These are phyloP conservation scores for Chloropsis cyanopogon DNA, from an alignment of 2,113 vertebrate genomes.

Conservation along the genomic window DNA sequence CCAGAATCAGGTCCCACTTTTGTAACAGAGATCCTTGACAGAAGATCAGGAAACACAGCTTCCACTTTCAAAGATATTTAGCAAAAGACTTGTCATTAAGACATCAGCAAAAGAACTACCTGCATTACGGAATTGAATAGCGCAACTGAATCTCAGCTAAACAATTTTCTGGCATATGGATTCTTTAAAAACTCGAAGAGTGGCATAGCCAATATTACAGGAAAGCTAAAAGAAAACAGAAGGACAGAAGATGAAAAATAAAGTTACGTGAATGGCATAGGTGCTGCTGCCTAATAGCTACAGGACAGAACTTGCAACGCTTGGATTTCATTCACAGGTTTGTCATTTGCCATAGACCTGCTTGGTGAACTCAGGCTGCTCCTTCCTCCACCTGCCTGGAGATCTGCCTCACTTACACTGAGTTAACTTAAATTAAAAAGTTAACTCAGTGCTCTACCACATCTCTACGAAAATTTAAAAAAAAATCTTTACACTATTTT, in stretches of 20 bases:
- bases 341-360: background rate
- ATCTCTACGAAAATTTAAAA: background rate
- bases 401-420: background rate
- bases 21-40: background rate
- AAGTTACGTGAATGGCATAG: background rate
- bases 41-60: background rate
- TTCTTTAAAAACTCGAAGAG: background rate
- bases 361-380: background rate
- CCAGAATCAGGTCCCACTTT: background rate
- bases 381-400: background rate
- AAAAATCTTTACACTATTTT: background rate
- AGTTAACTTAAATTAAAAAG: background rate
- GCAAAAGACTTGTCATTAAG: background rate
- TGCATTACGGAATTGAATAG: background rate
- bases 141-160: background rate
- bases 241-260: background rate
- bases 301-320: background rate
- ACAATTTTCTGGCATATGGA: background rate
- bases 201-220: background rate
- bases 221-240: background rate
- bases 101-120: background rate
- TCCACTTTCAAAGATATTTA: background rate
- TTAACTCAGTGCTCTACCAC: background rate
- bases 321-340: background rate
- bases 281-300: background rate